Evolutionary conservation across 2,888 invertebrate species (phyloP).

Genomic region (Torymus tubicola): DNA sequence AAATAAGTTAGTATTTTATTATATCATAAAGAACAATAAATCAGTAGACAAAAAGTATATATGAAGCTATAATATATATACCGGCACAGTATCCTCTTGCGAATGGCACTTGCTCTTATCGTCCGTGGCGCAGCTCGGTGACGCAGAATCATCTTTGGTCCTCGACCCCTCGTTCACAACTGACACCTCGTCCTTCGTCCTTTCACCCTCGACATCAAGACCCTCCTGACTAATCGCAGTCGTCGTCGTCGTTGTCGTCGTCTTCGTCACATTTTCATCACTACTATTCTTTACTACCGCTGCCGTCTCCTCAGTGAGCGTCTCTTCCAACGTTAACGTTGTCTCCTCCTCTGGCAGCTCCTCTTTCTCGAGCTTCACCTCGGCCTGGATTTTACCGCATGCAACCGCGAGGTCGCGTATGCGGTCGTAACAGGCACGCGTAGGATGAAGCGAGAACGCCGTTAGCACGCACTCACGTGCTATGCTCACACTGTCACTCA

Average conservation of each 20-base stretch:
- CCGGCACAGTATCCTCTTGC: not conserved
- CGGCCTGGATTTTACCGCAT: conserved; percentile 75
- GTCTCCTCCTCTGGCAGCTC: not conserved
- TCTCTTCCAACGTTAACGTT: not conserved
- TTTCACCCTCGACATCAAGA: no score
- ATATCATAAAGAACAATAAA: not conserved
- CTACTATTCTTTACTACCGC: no score
- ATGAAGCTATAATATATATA: conserved; percentile 1
- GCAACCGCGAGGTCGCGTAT: conserved; percentile 79
- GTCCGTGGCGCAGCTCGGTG: conserved; percentile 62
- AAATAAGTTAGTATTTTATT: not conserved
- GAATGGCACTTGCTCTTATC: conserved; percentile 45
- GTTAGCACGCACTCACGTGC: conserved; percentile 85
- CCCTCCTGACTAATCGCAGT: no score
- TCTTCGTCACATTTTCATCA: not conserved
- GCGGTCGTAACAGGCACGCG: conserved; percentile 79
- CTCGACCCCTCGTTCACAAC: conserved; percentile 1
- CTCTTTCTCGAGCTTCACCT: not conserved
- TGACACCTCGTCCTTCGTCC: not conserved
- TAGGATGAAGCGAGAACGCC: conserved; percentile 86
- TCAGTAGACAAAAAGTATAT: not conserved
- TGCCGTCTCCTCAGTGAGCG: no score
- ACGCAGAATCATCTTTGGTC: conserved; percentile 51
- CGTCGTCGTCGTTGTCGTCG: not conserved
- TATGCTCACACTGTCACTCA: conserved; percentile 80